Evolutionary conservation across 2,888 invertebrate species (phyloP).

Genomic region (Macropis europaea): DNA sequence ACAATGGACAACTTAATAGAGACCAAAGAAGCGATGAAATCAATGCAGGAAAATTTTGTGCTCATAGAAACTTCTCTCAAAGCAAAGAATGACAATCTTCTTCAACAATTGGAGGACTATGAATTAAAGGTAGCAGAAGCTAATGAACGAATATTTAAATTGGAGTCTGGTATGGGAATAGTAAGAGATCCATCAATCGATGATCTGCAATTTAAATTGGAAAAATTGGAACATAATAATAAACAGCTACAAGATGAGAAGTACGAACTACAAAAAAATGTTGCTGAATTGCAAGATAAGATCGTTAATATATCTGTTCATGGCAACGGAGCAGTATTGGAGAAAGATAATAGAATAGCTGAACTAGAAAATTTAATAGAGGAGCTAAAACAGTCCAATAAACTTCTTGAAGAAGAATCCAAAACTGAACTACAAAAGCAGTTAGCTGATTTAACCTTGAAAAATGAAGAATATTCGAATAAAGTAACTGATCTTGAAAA

Average conservation of each 20-base stretch:
- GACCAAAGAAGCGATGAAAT: slow-evolving; percentile 88
- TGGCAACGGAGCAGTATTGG: slow-evolving; percentile 63
- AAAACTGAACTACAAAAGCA: slow-evolving; percentile 71
- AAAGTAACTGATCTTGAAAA: slow-evolving; percentile 71
- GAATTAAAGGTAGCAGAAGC: slow-evolving; percentile 81
- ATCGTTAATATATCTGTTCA: slow-evolving; percentile 64
- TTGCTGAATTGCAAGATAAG: slow-evolving; percentile 71
- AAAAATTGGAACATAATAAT: slow-evolving; percentile 69
- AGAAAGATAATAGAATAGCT: slow-evolving; percentile 78
- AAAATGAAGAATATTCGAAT: slow-evolving; percentile 69
- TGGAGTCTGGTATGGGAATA: slow-evolving; percentile 71
- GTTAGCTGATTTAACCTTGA: slow-evolving; percentile 64
- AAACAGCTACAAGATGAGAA: slow-evolving; percentile 73
- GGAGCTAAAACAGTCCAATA: slow-evolving; percentile 74
- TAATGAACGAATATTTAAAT: slow-evolving; percentile 68
- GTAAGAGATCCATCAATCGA: slow-evolving; percentile 60
- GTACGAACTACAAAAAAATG: slow-evolving; percentile 71
- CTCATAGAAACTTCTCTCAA: slow-evolving; percentile 87
- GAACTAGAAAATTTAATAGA: slow-evolving; percentile 78
- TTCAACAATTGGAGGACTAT: slow-evolving; percentile 82
- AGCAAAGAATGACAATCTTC: slow-evolving; percentile 83
- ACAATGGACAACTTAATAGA: slow-evolving; percentile 88
- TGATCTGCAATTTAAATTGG: slow-evolving; percentile 68
- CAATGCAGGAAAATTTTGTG: slow-evolving; percentile 90
- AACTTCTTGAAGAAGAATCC: slow-evolving; percentile 70